Evolutionary conservation across 1,140 invertebrate genomes (phyloP).

Genomic region (Halyomorpha halys): DNA sequence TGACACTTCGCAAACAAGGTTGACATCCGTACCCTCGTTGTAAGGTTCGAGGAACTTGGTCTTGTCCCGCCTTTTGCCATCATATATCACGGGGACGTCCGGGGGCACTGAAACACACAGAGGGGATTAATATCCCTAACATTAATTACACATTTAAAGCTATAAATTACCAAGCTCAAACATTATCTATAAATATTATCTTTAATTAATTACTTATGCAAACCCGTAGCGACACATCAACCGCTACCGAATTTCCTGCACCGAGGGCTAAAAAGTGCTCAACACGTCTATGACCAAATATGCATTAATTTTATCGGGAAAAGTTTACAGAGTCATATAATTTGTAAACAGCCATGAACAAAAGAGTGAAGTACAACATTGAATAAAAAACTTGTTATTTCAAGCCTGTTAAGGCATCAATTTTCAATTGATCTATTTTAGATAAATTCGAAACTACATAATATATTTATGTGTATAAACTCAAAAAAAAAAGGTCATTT

Average conservation of each 20-base stretch:
- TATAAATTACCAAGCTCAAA: slow-evolving; percentile 21
- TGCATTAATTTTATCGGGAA: no score
- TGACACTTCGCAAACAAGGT: slow-evolving; percentile 73
- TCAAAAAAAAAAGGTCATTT: no score
- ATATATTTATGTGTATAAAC: no score
- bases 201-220: slow-evolving; percentile 24
- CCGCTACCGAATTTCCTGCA: no score
- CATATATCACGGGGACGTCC: slow-evolving; percentile 73
- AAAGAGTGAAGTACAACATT: no score
- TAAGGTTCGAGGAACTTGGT: slow-evolving; percentile 72
- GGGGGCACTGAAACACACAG: slow-evolving; percentile 60
- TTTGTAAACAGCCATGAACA: no score
- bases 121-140: slow-evolving; percentile 10
- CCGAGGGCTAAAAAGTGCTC: neutral
- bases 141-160: slow-evolving; percentile 24
- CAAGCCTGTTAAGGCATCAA: no score
- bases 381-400: no score
- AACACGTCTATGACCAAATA: no score
- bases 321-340: no score
- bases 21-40: slow-evolving; percentile 72
- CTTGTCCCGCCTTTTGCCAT: slow-evolving; percentile 62
- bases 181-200: slow-evolving; percentile 23
- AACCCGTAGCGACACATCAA: neutral
- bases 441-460: no score
- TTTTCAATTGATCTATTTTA: no score